Conservation (phyloP, 2,113 vertebrate species). For the Apodemus sylvaticus region DNA sequence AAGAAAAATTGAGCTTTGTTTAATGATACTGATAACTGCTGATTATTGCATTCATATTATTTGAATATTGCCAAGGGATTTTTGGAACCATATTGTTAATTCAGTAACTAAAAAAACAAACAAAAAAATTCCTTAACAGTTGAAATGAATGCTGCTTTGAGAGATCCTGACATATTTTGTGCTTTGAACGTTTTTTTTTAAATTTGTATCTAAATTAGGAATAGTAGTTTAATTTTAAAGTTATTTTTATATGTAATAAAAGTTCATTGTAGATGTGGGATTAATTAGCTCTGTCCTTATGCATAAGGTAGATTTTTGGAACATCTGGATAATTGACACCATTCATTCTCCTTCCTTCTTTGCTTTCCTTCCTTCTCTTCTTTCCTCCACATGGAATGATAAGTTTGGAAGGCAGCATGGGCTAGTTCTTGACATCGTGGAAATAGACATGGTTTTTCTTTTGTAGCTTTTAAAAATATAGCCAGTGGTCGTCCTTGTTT, state of each 20-base stretch:
- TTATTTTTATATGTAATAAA: conserved; percentile 18
- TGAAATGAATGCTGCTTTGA: conserved; percentile 52
- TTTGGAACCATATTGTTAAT: not conserved
- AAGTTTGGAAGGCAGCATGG: conserved; percentile 8
- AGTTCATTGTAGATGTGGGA: conserved; percentile 29
- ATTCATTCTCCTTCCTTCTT: not conserved
- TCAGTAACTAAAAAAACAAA: conserved; percentile 4
- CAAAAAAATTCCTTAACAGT: conserved; percentile 12
- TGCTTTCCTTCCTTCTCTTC: not conserved
- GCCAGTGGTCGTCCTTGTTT: not conserved
- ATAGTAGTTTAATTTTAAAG: conserved; percentile 29
- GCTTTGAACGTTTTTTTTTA: conserved; percentile 1
- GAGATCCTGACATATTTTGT: conserved; percentile 11
- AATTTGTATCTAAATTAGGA: not conserved
- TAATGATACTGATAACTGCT: not conserved
- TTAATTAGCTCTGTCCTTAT: not conserved
- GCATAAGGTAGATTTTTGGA: conserved; percentile 3
- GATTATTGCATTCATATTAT: conserved; percentile 31
- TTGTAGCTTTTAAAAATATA: conserved; percentile 37
- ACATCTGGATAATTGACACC: not conserved
- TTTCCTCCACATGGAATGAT: not conserved
- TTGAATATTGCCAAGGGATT: conserved; percentile 26
- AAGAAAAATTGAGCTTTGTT: conserved; percentile 11
- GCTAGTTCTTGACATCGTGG: conserved; percentile 9
- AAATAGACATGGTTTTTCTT: conserved; percentile 17